These are phyloP conservation scores for Trinorchestia longiramus DNA, from an alignment of 1,140 invertebrate species.

Conservation along the genomic window DNA sequence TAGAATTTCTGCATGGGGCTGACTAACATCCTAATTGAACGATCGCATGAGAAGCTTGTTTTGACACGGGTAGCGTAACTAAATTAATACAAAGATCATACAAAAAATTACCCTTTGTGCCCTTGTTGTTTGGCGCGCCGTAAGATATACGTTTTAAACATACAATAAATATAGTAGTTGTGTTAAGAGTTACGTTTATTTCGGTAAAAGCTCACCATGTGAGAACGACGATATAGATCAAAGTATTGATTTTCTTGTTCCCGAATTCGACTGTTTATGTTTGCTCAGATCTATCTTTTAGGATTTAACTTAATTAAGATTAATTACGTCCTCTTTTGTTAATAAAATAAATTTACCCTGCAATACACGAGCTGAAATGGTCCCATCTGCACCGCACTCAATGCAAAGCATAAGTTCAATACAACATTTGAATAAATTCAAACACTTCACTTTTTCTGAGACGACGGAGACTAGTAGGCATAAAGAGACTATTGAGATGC, in stretches of 20 bases:
- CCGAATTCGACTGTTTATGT: not conserved
- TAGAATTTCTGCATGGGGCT: no score
- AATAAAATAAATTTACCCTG: not conserved
- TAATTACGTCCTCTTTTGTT: not conserved
- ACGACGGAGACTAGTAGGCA: not conserved
- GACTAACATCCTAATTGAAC: no score
- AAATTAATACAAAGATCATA: no score
- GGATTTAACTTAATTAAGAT: not conserved
- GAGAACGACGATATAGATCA: not conserved
- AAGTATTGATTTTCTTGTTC: not conserved
- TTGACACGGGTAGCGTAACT: no score
- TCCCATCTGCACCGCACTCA: not conserved
- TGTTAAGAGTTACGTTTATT: no score
- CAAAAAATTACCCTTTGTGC: no score
- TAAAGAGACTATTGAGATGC: not conserved
- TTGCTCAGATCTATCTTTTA: not conserved
- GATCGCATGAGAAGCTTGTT: no score
- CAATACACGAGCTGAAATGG: not conserved
- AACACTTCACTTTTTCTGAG: not conserved
- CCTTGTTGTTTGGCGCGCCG: not conserved
- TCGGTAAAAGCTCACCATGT: not conserved
- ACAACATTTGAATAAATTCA: not conserved
- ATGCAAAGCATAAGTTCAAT: not conserved
- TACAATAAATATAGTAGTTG: no score
- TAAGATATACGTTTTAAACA: no score